A percentile compares a stretch with the other conserved stretches of the same genome.
Conservation (phyloP, 2,113 vertebrate species). For the Speoplatyrhinus poulsoni region DNA sequence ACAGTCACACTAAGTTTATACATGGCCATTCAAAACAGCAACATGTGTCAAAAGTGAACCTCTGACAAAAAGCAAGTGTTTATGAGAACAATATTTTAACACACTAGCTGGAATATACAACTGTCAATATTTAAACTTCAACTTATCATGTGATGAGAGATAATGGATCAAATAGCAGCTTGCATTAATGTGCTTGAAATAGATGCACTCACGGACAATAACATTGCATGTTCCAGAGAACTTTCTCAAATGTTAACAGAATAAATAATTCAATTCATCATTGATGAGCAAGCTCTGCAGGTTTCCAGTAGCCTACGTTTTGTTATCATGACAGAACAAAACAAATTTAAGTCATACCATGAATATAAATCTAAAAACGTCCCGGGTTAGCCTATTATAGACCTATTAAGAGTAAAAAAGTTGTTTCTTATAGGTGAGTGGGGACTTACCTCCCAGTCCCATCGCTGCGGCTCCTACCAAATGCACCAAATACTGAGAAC, state of each 20-base stretch:
- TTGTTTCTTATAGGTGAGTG: neutral
- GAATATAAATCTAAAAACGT: neutral
- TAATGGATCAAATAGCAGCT: neutral
- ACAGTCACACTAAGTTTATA: neutral
- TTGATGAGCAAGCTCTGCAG: too few relatives aligned
- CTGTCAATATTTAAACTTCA: neutral
- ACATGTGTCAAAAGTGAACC: too few relatives aligned
- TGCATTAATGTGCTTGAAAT: too few relatives aligned
- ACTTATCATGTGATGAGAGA: too few relatives aligned
- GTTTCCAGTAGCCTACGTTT: too few relatives aligned
- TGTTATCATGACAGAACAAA: neutral
- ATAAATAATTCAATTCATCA: too few relatives aligned
- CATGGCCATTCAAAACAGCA: neutral
- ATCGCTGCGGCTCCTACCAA: conserved; percentile 33
- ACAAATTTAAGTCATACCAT: neutral
- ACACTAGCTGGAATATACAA: neutral
- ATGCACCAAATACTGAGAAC: conserved; percentile 19
- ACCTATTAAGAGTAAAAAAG: too few relatives aligned
- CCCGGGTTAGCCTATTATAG: too few relatives aligned
- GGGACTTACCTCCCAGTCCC: conserved; percentile 65
- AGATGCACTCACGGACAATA: too few relatives aligned
- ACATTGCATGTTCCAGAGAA: too few relatives aligned
- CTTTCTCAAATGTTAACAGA: too few relatives aligned
- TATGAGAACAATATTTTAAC: neutral
- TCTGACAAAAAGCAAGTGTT: neutral